A percentile compares a stretch with the other conserved stretches of the same genome.
Evolutionary conservation across 2,797 vertebrate species (phyloP).

Genomic region (Phrynocephalus guinanensis): DNA sequence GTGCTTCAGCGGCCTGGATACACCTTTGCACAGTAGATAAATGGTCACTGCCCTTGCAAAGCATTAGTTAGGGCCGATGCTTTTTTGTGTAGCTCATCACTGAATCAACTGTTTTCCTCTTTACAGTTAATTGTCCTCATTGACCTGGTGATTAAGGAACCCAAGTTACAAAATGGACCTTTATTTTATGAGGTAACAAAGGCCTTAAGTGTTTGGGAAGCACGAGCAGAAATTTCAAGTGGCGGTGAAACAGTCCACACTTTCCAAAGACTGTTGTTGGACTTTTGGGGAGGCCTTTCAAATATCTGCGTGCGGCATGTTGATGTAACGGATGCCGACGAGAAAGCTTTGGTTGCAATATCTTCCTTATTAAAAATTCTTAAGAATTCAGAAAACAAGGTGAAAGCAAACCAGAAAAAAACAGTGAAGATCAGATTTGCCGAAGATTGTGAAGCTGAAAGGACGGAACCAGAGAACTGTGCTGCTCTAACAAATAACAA

Average conservation of each 20-base stretch:
- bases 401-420: slow-evolving; percentile 81
- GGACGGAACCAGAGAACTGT: slow-evolving; percentile 53
- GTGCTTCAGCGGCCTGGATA: not conserved
- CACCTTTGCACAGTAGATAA: too few relatives aligned
- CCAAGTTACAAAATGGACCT: slow-evolving; percentile 85
- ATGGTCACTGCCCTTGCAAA: not conserved
- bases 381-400: slow-evolving; percentile 79
- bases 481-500: slow-evolving; percentile 65
- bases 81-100: not conserved
- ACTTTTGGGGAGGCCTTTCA: slow-evolving; percentile 90
- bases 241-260: slow-evolving; percentile 58
- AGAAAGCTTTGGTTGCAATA: slow-evolving; percentile 83
- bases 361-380: slow-evolving; percentile 88
- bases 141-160: slow-evolving; percentile 81
- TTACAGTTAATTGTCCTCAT: slow-evolving; percentile 89
- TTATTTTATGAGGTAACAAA: slow-evolving; percentile 88
- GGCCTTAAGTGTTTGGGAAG: slow-evolving; percentile 91
- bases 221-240: slow-evolving; percentile 75
- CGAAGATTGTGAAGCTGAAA: slow-evolving; percentile 73
- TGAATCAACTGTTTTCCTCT: slow-evolving; percentile 40
- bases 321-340: slow-evolving; percentile 80
- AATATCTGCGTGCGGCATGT: slow-evolving; percentile 81
- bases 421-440: slow-evolving; percentile 85
- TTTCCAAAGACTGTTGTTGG: slow-evolving; percentile 82
- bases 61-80: not conserved